phyloP scores from a whole-genome alignment of 64 coral and sea anemone species.

The Catalaphyllia jardinei region DNA sequence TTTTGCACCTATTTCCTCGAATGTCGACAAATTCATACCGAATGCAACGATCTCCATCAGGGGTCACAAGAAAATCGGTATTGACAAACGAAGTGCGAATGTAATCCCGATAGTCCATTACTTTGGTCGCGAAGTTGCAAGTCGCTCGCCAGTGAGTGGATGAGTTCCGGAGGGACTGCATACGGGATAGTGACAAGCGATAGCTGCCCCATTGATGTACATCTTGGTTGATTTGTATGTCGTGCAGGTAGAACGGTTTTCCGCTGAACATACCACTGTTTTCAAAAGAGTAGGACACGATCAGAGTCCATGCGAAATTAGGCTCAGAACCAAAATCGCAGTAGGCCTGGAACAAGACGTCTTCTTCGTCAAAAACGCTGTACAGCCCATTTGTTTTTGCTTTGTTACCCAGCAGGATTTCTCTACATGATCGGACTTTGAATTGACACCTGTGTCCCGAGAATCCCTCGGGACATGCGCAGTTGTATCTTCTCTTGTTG shows the following conservation, averaged over 20 bases:
- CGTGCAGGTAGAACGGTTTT: constrained; percentile 3
- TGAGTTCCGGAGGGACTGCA: neutral
- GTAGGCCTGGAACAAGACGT: constrained; percentile 4
- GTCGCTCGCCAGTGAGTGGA: constrained; percentile 52
- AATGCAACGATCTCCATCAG: neutral
- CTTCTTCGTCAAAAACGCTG: neutral
- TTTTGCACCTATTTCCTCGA: neutral
- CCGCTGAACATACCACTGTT: neutral
- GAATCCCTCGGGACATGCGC: neutral
- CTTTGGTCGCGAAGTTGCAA: constrained; percentile 16
- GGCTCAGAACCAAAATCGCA: constrained; percentile 18
- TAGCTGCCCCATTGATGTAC: constrained; percentile 32
- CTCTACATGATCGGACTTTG: neutral
- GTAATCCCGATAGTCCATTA: constrained; percentile 29
- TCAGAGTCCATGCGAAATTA: constrained; percentile 11
- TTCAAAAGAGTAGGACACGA: constrained; percentile 8
- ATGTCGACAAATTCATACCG: constrained; percentile 10
- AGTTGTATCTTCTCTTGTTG: constrained; percentile 8
- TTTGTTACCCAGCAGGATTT: neutral
- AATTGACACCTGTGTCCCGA: constrained; percentile 19
- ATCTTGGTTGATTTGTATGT: constrained; percentile 46
- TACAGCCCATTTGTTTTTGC: neutral
- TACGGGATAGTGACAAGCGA: constrained; percentile 21
- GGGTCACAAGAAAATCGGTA: neutral
- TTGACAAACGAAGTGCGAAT: too few species aligned